Percentiles rank a stretch among this genome's conserved stretches.
Evolutionary conservation across 2,797 vertebrate species (phyloP).

Genomic region (Gallinago solitaria): DNA sequence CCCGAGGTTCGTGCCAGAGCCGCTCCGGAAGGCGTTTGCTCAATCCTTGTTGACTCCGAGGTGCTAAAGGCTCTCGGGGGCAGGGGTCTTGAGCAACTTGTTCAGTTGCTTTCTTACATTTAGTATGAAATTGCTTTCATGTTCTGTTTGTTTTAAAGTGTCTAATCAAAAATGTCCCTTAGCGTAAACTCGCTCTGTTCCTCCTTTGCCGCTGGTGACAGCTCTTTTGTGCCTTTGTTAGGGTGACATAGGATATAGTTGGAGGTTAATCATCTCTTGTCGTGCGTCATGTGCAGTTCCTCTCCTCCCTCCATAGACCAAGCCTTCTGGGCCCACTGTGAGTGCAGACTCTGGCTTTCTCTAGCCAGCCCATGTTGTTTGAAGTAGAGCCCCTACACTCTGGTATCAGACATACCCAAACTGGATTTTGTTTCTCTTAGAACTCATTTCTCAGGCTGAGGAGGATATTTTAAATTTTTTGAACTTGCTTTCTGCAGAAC

Average conservation of each 20-base stretch:
- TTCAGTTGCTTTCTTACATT: background rate
- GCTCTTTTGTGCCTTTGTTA: background rate
- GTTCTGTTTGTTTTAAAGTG: background rate
- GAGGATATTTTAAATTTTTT: background rate
- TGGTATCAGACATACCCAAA: background rate
- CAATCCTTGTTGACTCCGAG: background rate
- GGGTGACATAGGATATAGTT: fast-evolving
- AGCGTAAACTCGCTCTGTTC: background rate
- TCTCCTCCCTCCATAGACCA: background rate
- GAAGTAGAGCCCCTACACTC: background rate
- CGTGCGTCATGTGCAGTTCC: fast-evolving
- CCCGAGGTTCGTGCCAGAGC: background rate
- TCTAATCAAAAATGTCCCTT: too few species aligned
- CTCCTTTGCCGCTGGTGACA: background rate
- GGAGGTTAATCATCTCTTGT: background rate
- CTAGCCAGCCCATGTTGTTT: fast-evolving
- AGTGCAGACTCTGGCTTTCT: background rate
- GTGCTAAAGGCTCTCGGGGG: background rate
- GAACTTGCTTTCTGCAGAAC: background rate
- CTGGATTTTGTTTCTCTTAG: background rate
- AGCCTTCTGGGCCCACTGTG: background rate
- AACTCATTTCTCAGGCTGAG: background rate
- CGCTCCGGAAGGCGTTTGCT: background rate
- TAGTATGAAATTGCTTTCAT: background rate
- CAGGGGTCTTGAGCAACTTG: background rate